These are phyloP conservation scores for Eciton burchellii DNA, from an alignment of 1,140 invertebrate species.

Conservation along the genomic window DNA sequence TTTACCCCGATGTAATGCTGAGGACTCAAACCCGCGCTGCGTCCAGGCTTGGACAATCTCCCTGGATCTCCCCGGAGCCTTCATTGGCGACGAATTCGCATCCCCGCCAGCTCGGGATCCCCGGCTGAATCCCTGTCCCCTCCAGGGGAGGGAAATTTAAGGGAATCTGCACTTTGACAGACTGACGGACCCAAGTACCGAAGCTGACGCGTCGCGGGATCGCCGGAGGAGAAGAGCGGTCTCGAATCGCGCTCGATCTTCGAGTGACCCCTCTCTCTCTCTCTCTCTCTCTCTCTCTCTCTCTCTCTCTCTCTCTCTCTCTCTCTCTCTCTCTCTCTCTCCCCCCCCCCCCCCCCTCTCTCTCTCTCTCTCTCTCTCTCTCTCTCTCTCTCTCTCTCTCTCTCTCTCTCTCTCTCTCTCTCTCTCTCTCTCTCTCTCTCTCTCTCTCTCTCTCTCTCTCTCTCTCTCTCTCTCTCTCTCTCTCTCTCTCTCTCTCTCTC, in stretches of 20 bases:
- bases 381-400: slow-evolving; percentile 52
- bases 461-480: slow-evolving; percentile 3
- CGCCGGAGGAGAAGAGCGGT: slow-evolving; percentile 41
- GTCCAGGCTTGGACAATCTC: no score
- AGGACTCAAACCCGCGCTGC: no score
- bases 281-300: slow-evolving; percentile 57
- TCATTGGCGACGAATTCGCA: no score
- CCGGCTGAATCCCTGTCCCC: no score
- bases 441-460: slow-evolving; percentile 32
- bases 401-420: no score
- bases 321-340: slow-evolving; percentile 50
- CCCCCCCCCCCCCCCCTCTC: no score
- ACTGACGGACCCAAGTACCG: neutral
- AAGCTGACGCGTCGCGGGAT: slow-evolving; percentile 31
- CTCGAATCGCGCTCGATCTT: slow-evolving; percentile 71
- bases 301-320: slow-evolving; percentile 50
- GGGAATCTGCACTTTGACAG: neutral
- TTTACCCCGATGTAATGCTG: no score
- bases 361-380: slow-evolving; percentile 52
- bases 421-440: slow-evolving; percentile 49
- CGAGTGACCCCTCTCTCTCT: slow-evolving; percentile 69
- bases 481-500: slow-evolving; percentile 20
- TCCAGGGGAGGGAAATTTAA: no score
- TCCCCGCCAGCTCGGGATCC: no score
- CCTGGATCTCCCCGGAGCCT: no score